phyloP scores from a whole-genome alignment of 1,140 invertebrate genomes.

The Drosophila nannoptera region DNA sequence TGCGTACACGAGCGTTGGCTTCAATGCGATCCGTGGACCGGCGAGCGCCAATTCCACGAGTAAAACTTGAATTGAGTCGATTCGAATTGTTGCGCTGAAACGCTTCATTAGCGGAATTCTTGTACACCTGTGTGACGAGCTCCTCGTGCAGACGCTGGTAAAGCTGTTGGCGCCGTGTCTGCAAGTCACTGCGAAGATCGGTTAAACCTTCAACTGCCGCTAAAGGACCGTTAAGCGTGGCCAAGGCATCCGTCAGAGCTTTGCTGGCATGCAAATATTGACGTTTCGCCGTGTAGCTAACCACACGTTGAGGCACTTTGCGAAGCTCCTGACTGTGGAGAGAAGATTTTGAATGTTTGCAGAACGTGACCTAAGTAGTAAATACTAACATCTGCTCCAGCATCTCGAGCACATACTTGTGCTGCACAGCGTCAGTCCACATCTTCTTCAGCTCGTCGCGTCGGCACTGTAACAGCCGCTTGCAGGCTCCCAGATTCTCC shows the following conservation, averaged over 20 bases:
- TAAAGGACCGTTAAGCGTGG: constrained; percentile 85
- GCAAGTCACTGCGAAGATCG: constrained; percentile 87
- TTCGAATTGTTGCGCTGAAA: constrained; percentile 83
- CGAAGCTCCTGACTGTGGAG: constrained; percentile 86
- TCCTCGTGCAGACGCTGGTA: constrained; percentile 86
- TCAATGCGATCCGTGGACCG: constrained; percentile 80
- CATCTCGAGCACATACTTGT: constrained; percentile 92
- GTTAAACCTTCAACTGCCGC: constrained; percentile 89
- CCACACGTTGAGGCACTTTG: constrained; percentile 88
- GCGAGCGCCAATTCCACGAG: constrained; percentile 80
- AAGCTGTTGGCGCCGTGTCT: constrained; percentile 86
- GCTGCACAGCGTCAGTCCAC: constrained; percentile 95
- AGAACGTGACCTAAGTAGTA: not conserved
- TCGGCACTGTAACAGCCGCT: constrained; percentile 92
- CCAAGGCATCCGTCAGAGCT: constrained; percentile 85
- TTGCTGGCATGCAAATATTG: constrained; percentile 93
- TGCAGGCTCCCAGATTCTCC: constrained; percentile 93
- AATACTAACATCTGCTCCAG: constrained; percentile 91
- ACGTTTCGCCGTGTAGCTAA: constrained; percentile 85
- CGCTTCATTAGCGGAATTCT: constrained; percentile 82
- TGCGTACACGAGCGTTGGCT: constrained; percentile 78
- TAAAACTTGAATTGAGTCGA: constrained; percentile 81
- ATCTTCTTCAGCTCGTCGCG: constrained; percentile 95
- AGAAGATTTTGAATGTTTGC: not conserved
- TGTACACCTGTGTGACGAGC: constrained; percentile 87